Evolutionary conservation across 2,113 vertebrate species (phyloP), one percentile per base, ranked within the genome.

Genomic region (Tetraodon nigroviridis): DNA sequence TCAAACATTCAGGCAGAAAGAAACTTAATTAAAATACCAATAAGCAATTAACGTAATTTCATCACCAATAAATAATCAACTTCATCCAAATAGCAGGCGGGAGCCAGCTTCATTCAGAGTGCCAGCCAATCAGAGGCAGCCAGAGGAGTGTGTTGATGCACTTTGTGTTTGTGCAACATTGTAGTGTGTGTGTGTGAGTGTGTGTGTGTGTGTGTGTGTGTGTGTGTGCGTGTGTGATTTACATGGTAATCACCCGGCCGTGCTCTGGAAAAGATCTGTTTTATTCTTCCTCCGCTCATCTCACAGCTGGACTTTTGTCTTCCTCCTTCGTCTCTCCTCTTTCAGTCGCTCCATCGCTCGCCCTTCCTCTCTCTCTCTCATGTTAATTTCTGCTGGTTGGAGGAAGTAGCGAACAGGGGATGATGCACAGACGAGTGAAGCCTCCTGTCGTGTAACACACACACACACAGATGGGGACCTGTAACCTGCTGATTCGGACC

Each of bases 1-100:
- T 86, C 76, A 46, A 84, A 79, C 70, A 57, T 60, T n/a, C 47
- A 54, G 41, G 3, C 46, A 84, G 76, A 83, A 84, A 81, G 78
- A 69, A 84, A 84, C 84, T 86, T 86, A 81, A 83, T 83, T 84
- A 86, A 84, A 86, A 86, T 86, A 79, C 76, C 81, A 87, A 87
- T 85, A 80, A 83, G 83, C 81, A 87, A 87, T 87, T 87, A 79
- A 73, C 44, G 64, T 81, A 85, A 84, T 87, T 87, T 77, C 75
- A 84, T 80, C 75, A 58, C 29, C 75, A 54, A 83, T 73, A 82
- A 79, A 87, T 79, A 85, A 75, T 67, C 71, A 64, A 79, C 81
- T 76, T 69, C 67, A 73, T 72, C 67, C 76, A 86, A 79, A 83
- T 82, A 86, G 62, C 73, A 80, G 58, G 67, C 76, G 46, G 69